Conservation (phyloP, 2,888 invertebrate species). For the Aphodius granarius region DNA sequence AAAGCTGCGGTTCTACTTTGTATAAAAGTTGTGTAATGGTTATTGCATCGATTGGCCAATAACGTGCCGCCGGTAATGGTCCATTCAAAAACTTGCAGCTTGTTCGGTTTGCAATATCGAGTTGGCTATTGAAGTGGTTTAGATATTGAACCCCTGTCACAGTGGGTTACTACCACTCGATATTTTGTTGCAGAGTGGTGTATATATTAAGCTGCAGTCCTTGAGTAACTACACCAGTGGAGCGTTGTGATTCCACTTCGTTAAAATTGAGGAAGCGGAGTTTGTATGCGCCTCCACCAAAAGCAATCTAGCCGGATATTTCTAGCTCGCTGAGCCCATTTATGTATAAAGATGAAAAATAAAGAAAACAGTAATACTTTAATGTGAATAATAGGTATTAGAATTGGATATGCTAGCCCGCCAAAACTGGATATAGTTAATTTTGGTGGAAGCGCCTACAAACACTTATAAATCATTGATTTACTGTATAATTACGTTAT, state of each 20-base stretch:
- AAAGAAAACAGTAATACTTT: too few species aligned
- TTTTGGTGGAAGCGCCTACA: too few species aligned
- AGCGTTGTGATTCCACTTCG: too few species aligned
- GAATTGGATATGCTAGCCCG: too few species aligned
- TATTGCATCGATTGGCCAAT: slow-evolving; percentile 15
- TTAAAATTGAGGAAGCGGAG: too few species aligned
- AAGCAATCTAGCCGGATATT: too few species aligned
- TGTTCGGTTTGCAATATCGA: slow-evolving; percentile 7
- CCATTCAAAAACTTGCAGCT: slow-evolving; percentile 15
- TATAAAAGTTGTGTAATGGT: slow-evolving; percentile 13
- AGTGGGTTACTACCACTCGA: background rate
- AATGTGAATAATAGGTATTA: too few species aligned
- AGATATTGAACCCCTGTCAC: background rate
- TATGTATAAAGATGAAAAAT: too few species aligned
- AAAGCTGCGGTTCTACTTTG: background rate
- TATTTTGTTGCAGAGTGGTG: background rate
- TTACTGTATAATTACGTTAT: too few species aligned
- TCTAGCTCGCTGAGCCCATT: too few species aligned
- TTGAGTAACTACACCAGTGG: background rate
- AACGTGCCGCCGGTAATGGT: slow-evolving; percentile 8
- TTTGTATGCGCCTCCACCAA: background rate
- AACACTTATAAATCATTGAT: too few species aligned
- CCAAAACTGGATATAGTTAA: too few species aligned
- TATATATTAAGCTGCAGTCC: background rate
- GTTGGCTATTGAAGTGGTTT: background rate